Evolutionary conservation across 2,888 invertebrate genomes (phyloP), one percentile per base, ranked within the genome.

Genomic region (Dione vanillae): DNA sequence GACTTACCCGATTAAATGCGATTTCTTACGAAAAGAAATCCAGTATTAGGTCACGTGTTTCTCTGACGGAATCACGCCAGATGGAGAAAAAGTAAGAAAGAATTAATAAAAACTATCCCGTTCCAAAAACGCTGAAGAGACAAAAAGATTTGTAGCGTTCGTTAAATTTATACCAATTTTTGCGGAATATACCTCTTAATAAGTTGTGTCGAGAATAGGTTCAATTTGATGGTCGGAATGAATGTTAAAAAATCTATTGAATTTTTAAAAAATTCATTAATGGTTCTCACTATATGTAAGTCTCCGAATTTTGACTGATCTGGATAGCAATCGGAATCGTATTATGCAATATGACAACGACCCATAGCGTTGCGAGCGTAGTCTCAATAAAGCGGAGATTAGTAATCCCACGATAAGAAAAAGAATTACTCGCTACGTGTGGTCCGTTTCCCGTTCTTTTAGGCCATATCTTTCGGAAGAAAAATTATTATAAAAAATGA

Each of bases 1-100:
- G 67, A 45, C 51, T 71, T 37, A 72, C 47, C 67, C 69, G 11
- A 40, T 27, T 11, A 74, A 74, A 70, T 75, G 74, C 52, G 14
- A 65, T 14, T 75, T 75, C 64, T 64, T 74, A n/a, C 47, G 61
- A 51, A 74, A 65, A 37, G n/a, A n/a, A n/a, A n/a, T n/a, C n/a
- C n/a, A n/a, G n/a, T n/a, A n/a, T n/a, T n/a, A n/a, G n/a, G n/a
- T n/a, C n/a, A n/a, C n/a, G n/a, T n/a, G n/a, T n/a, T n/a, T n/a
- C n/a, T n/a, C 40, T 20, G n/a, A 72, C 20, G 74, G 73, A 11
- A 27, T 76, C 14, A 54, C 49, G 11, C 74, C 74, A 1, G 75
- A 75, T 49, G 62, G 56, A 5, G 61, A 54, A 27, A 74, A 76
- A 72, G 69, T 64, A 10, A 49, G 51, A 47, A 67, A n/a, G n/a